phyloP scores from a whole-genome alignment of 2,888 invertebrate species.

The Nemotelus nigrinus region DNA sequence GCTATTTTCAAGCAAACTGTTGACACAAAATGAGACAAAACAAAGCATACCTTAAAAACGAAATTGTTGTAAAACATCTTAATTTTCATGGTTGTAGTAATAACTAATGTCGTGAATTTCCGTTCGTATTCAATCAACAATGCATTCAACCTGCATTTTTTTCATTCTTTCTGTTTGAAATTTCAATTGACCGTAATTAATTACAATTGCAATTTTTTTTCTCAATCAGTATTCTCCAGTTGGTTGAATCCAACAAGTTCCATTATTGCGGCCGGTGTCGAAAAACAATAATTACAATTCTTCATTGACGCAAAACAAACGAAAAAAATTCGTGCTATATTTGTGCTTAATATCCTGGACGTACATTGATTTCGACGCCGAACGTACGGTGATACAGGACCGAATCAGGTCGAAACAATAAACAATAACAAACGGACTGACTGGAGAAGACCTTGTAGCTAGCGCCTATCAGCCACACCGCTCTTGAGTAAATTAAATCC shows the following conservation, averaged over 20 bases:
- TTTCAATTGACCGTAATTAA: constrained; percentile 39
- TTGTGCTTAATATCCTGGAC: background rate
- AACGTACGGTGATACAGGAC: background rate
- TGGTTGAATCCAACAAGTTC: constrained; percentile 37
- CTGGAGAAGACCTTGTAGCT: background rate
- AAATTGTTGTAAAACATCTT: no score
- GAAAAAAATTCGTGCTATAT: background rate
- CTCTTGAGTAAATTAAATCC: constrained; percentile 44
- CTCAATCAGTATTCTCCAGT: background rate
- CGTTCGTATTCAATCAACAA: no score
- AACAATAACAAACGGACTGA: constrained; percentile 21
- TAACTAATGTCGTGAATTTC: no score
- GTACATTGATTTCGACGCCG: background rate
- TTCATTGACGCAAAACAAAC: background rate
- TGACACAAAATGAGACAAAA: no score
- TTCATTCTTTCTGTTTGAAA: constrained; percentile 11
- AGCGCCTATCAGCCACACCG: constrained; percentile 6
- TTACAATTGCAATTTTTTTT: constrained; percentile 23
- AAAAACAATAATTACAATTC: constrained; percentile 42
- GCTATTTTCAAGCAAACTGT: no score
- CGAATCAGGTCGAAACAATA: constrained; percentile 36
- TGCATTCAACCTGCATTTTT: background rate
- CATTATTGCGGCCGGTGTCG: constrained; percentile 25
- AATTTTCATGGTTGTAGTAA: no score
- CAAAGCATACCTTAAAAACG: no score